Conservation (phyloP, 1,140 invertebrate genomes). For the Leptinotarsa defecta region DNA sequence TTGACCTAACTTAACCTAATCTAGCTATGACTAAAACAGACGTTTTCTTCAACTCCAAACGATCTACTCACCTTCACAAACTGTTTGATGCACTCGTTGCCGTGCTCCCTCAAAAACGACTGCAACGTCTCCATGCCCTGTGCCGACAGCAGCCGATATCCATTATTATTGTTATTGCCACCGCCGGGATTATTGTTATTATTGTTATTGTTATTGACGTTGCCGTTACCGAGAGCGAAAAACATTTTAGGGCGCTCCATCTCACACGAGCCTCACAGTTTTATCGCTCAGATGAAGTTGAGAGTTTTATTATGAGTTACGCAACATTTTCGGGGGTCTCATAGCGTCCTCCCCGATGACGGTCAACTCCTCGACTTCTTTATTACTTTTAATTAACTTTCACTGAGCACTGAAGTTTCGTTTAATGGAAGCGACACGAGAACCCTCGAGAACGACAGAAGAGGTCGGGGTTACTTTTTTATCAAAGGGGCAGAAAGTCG, state of each 20-base stretch:
- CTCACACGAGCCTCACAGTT: background rate
- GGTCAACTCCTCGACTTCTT: background rate
- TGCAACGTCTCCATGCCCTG: slow-evolving; percentile 64
- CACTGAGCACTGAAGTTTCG: background rate
- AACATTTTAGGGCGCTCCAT: slow-evolving; percentile 36
- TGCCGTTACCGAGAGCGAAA: slow-evolving; percentile 45
- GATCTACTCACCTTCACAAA: slow-evolving; percentile 64
- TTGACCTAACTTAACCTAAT: too few species aligned
- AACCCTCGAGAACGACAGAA: background rate
- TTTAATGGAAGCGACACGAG: background rate
- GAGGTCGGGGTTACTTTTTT: background rate
- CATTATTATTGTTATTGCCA: slow-evolving; percentile 59
- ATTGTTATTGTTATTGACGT: slow-evolving; percentile 56
- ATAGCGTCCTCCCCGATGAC: background rate
- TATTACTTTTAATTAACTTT: background rate
- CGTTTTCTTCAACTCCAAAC: too few species aligned
- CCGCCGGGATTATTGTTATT: slow-evolving; percentile 40
- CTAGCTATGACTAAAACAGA: too few species aligned
- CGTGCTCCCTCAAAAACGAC: slow-evolving; percentile 64
- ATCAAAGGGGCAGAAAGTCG: too few species aligned
- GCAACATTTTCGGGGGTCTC: background rate
- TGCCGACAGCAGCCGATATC: slow-evolving; percentile 61
- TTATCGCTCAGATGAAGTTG: background rate
- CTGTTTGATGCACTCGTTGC: slow-evolving; percentile 65
- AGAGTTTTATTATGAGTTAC: background rate